Evolutionary conservation across 2,797 vertebrate genomes (phyloP).

Genomic region (Leuciscus waleckii): DNA sequence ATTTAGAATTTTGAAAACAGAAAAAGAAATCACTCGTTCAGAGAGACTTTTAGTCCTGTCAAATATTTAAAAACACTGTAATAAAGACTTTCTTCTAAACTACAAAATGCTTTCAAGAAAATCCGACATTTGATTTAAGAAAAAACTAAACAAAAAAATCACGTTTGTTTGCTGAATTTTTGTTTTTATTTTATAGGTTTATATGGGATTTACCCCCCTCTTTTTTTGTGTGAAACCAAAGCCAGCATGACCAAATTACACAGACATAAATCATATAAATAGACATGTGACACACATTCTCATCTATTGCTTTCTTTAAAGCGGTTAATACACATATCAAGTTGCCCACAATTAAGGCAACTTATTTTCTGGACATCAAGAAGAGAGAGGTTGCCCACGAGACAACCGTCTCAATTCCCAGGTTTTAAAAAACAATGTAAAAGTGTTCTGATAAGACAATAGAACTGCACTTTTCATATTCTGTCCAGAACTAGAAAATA

Average conservation of each 20-base stretch:
- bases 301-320: slow-evolving; percentile 35
- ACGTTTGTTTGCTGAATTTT: slow-evolving; percentile 23
- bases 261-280: slow-evolving; percentile 47
- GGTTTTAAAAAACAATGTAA: slow-evolving; percentile 79
- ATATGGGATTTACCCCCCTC: background rate
- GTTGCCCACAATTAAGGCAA: slow-evolving; percentile 65
- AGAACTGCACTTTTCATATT: slow-evolving; percentile 70
- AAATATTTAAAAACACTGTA: background rate
- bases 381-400: slow-evolving; percentile 67
- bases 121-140: background rate
- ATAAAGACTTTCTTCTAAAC: background rate
- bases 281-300: slow-evolving; percentile 40
- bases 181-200: slow-evolving; percentile 14
- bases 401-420: slow-evolving; percentile 74
- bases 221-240: slow-evolving; percentile 45
- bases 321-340: slow-evolving; percentile 45
- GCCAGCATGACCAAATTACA: slow-evolving; percentile 34
- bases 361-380: slow-evolving; percentile 79
- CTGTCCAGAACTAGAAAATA: slow-evolving; percentile 74
- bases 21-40: background rate
- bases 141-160: background rate
- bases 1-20: background rate
- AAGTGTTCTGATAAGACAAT: slow-evolving; percentile 70
- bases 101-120: background rate
- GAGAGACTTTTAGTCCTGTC: background rate